Evolutionary conservation across 2,797 vertebrate species (phyloP), one percentile per base, ranked within the genome.

Genomic region (Thalassophryne amazonica): DNA sequence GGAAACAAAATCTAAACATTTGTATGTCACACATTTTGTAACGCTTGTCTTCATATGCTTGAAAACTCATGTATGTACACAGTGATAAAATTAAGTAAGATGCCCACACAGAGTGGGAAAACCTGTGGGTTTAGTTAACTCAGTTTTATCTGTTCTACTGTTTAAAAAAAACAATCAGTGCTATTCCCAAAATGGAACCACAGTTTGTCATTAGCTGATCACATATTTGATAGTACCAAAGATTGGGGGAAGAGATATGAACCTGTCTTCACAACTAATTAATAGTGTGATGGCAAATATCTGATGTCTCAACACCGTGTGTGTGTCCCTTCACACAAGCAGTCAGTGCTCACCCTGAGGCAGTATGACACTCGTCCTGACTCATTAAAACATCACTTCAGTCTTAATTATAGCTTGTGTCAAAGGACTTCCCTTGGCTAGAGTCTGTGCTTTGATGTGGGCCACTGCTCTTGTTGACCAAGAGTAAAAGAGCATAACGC

Each of bases 381-480:
- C 60, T 86, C 84, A 84, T 85, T 80, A 85, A 82, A 79, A 83
- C 81, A 71, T 85, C 78, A 76, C 62, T 53, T 80, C 61, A 15
- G 72, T 84, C 81, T 87, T 87, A 86, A 85, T 86, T 82, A 85
- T 60, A 74, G 55, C 75, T 49, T 64, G 55, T 66, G 76, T 74
- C 73, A 69, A 50, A 4, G 47, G 46, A 65, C 62, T 73, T 80
- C 68, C 80, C 46, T 5, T 1, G 48, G 64, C 60, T 56, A n/a
- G 38, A 7, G 56, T 48, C 42, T 20, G 7, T 38, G 48, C 78
- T 86, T 84, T 85, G 86, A 85, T 79, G 66, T 31, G 72, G 65
- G 63, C 69, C 53, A 10, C 48, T 11, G 65, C 53, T 70, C 9
- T 12, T 45, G 70, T 72, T 69, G 80, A 78, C 73, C 65, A 37